A percentile compares a stretch with the other conserved stretches of the same genome.
phyloP scores from a whole-genome alignment of 2,113 vertebrate species.

The Podarcis muralis region DNA sequence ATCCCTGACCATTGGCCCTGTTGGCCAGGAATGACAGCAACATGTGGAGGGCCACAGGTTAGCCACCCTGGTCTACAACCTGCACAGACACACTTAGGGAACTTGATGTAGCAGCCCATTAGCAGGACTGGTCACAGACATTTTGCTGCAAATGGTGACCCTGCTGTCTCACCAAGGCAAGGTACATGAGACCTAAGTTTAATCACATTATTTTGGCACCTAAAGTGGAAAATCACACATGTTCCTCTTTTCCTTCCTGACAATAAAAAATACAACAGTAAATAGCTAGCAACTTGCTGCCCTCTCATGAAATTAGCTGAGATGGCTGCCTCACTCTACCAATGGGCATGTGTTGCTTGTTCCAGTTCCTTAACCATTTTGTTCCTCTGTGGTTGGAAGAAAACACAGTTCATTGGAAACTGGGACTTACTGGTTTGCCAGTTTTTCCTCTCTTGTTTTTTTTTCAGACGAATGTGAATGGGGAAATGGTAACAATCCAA shows the following conservation, averaged over 20 bases:
- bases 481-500: constrained; percentile 41
- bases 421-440: constrained; percentile 53
- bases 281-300: too few species aligned
- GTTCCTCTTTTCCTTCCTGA: too few species aligned
- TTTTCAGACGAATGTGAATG: constrained; percentile 8
- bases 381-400: background rate
- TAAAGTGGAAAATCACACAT: too few species aligned
- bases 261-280: too few species aligned
- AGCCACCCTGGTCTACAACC: background rate
- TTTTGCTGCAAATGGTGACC: too few species aligned
- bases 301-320: background rate
- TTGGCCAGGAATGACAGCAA: too few species aligned
- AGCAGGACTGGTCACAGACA: too few species aligned
- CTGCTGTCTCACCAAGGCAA: too few species aligned
- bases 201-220: too few species aligned
- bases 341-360: background rate
- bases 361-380: background rate
- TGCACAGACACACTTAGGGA: background rate
- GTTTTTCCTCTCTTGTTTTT: background rate
- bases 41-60: too few species aligned
- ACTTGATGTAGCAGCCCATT: background rate
- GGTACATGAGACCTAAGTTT: too few species aligned
- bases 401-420: constrained; percentile 45
- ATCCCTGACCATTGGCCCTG: too few species aligned
- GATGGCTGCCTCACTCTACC: background rate